Base-by-base conservation (phyloP, 2,797 vertebrate genomes). In the Danio aesculapii region DNA sequence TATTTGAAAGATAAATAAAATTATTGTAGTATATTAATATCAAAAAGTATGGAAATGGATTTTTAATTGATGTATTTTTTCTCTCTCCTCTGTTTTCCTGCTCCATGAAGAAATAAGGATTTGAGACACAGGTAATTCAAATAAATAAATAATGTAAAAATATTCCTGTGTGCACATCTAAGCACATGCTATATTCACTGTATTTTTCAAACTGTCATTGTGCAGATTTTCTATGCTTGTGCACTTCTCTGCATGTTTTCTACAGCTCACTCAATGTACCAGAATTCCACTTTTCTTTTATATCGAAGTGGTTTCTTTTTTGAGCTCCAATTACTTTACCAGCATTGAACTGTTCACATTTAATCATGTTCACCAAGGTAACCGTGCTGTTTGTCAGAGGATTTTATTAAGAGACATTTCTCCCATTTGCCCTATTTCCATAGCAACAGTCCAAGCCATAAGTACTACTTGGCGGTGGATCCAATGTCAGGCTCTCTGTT, bases 101-200 rank as follows among this genome's bases (percentile, higher is more conserved):
- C 92, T 92, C 91, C 91, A 86, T 94, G 94, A 95, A 97, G 96
- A 95, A 96, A 96, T 94, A 97, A 97, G 94, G 96, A 97, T 92
- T 94, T 96, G 94, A 95, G 96, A 95, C 96, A 97, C 94, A 96
- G 96, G 96, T 97, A 95, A 95, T 95, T 52, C 5, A 59, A 50
- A 39, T 63, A 9, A 50, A 39, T 63, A 9, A 8, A 10, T 43
- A 11, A 69, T 70, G 3, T 62, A 14, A 53, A 62, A 71, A 49
- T 44, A 52, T 78, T 62, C 12, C 13, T 46, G 7, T 16, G 14
- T 66, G 4, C 39, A 19, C 63, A 12, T 68, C 43, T 75, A 43
- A 75, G 43, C 30, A 39, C 47, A 17, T 75, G 59, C 46, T 52
- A 63, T 52, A 63, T 9, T 67, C 11, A 9, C 4, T 67, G 63